Evolutionary conservation across 2,888 invertebrate genomes (phyloP).

Genomic region (Mimumesa dahlbomi): DNA sequence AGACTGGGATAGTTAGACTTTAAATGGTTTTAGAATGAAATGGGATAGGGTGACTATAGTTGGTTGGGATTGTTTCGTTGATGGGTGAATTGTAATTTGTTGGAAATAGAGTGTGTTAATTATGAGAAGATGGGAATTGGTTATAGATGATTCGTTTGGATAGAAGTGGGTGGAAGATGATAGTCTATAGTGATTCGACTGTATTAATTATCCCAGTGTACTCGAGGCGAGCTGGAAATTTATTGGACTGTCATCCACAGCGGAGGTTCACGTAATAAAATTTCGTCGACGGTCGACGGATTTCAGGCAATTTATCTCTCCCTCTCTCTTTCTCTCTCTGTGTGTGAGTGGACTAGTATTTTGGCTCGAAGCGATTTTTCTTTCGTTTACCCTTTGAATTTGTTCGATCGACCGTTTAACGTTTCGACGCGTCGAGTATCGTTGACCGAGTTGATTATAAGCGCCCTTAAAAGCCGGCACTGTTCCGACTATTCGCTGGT

Average conservation of each 20-base stretch:
- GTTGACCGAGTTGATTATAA: too few relatives aligned
- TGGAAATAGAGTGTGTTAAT: too few relatives aligned
- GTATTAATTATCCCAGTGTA: slow-evolving; percentile 25
- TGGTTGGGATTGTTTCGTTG: too few relatives aligned
- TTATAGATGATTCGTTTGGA: too few relatives aligned
- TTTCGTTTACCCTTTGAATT: background rate
- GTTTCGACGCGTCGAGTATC: too few relatives aligned
- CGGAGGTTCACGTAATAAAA: slow-evolving; percentile 13
- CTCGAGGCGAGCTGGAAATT: slow-evolving; percentile 7
- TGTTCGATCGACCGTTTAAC: background rate
- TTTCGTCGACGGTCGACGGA: slow-evolving; percentile 9
- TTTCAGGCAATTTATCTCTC: slow-evolving; percentile 10
- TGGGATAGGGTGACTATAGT: too few relatives aligned
- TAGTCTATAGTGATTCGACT: slow-evolving; percentile 43
- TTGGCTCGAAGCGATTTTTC: background rate
- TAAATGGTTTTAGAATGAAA: too few relatives aligned
- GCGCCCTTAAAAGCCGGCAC: background rate
- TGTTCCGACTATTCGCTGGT: slow-evolving; percentile 48
- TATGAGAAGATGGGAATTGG: too few relatives aligned
- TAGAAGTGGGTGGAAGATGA: background rate
- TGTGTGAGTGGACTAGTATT: background rate
- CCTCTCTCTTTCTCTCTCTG: too few relatives aligned
- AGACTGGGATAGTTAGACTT: too few relatives aligned
- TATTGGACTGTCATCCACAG: slow-evolving; percentile 13
- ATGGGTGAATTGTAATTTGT: too few relatives aligned